Evolutionary conservation across 2,797 vertebrate genomes (phyloP).

Genomic region (Adrianichthys oophorus): DNA sequence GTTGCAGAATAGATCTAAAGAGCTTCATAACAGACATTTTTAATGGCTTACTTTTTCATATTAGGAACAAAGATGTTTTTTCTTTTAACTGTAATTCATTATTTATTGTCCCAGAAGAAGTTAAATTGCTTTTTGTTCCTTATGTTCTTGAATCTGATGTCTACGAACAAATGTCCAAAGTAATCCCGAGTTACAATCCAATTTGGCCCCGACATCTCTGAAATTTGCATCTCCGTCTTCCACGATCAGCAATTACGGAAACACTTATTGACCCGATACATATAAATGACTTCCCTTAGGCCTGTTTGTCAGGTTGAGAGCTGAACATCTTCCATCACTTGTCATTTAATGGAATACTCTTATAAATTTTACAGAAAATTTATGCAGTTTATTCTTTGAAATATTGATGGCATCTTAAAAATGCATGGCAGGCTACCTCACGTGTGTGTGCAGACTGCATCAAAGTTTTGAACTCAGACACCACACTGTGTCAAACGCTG

Average conservation of each 20-base stretch:
- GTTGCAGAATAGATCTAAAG: no score
- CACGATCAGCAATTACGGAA: slow-evolving; percentile 18
- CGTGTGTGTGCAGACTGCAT: background rate
- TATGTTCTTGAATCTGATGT: no score
- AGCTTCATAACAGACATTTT: no score
- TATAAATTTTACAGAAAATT: slow-evolving; percentile 55
- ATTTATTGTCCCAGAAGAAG: no score
- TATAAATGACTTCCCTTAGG: background rate
- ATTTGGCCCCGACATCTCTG: no score
- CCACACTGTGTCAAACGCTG: background rate
- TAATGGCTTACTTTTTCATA: no score
- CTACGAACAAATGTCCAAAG: no score
- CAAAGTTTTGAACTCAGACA: background rate
- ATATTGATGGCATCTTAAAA: slow-evolving; percentile 34
- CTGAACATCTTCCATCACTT: background rate
- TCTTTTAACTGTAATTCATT: no score
- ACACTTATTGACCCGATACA: slow-evolving; percentile 3
- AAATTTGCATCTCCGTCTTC: background rate
- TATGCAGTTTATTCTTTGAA: slow-evolving; percentile 43
- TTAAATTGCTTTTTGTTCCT: no score
- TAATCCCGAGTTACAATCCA: no score
- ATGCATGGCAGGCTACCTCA: background rate
- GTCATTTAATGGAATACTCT: slow-evolving; percentile 12
- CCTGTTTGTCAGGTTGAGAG: background rate
- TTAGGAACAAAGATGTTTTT: no score